A percentile compares a stretch with the other conserved stretches of the same genome.
Conservation (phyloP, 2,888 invertebrate genomes). For the Cephus pygmeus region DNA sequence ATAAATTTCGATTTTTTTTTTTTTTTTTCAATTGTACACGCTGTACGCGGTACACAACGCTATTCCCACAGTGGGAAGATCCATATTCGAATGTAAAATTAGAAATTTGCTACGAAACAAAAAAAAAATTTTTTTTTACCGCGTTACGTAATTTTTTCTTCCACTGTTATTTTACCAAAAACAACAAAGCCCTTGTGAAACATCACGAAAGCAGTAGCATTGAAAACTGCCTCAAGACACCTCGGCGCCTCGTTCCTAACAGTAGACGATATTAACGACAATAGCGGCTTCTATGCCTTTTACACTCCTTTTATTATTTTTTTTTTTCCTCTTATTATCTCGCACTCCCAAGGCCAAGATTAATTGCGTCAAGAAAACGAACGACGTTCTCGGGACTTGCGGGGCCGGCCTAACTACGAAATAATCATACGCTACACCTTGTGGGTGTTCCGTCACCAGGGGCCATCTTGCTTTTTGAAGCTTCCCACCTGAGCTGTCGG, state of each 20-base stretch:
- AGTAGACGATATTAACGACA: not conserved
- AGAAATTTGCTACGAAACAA: not conserved
- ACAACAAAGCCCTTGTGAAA: too few species aligned
- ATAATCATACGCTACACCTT: not conserved
- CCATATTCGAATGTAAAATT: not conserved
- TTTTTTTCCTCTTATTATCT: not conserved
- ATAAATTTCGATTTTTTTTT: too few species aligned
- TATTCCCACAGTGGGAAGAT: too few species aligned
- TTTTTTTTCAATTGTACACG: too few species aligned
- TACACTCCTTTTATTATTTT: not conserved
- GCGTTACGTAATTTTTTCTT: not conserved
- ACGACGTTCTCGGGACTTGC: not conserved
- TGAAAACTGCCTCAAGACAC: not conserved
- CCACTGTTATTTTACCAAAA: not conserved
- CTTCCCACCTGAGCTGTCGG: too few species aligned
- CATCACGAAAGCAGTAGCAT: too few species aligned
- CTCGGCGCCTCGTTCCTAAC: not conserved
- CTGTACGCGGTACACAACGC: rapidly evolving
- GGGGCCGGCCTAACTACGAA: not conserved
- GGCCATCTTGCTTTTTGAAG: too few species aligned
- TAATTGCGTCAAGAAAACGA: not conserved
- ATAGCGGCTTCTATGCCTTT: not conserved
- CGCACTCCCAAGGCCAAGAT: not conserved
- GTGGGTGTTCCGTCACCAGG: too few species aligned
- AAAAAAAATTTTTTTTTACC: not conserved